A percentile compares a stretch with the other conserved stretches of the same genome.
phyloP scores from a whole-genome alignment of 1,140 invertebrate species.

The Bombus turneri region DNA sequence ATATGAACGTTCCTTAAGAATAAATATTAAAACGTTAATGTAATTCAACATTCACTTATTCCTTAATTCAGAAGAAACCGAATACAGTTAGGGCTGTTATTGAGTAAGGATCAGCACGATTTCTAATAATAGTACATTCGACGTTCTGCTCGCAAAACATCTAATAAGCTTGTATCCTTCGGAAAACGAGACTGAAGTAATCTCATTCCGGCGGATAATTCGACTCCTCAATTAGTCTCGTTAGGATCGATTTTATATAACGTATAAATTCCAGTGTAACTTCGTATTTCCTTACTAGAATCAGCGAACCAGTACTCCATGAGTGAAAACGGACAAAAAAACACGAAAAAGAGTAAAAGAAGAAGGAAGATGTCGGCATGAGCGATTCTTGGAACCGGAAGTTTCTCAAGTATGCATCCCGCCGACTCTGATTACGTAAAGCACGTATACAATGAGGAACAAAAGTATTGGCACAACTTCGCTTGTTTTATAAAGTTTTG shows the following conservation, averaged over 20 bases:
- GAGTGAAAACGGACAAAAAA: not conserved
- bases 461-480: not conserved
- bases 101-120: not conserved
- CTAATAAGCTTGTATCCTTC: not conserved
- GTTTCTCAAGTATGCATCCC: not conserved
- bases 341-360: not conserved
- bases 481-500: not conserved
- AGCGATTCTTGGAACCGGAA: slow-evolving; percentile 17
- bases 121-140: not conserved
- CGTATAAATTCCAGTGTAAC: slow-evolving; percentile 7
- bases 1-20: too few species aligned
- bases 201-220: not conserved
- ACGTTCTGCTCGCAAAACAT: not conserved
- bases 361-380: too few species aligned
- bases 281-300: not conserved
- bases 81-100: not conserved
- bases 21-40: not conserved
- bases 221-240: not conserved
- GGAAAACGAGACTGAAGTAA: not conserved
- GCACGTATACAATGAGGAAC: not conserved
- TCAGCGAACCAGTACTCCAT: not conserved
- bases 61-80: too few species aligned
- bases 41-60: not conserved
- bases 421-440: too few species aligned
- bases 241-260: slow-evolving; percentile 15